These are phyloP conservation scores for Drosophila athabasca DNA, from an alignment of 1,140 invertebrate genomes.

Conservation along the genomic window DNA sequence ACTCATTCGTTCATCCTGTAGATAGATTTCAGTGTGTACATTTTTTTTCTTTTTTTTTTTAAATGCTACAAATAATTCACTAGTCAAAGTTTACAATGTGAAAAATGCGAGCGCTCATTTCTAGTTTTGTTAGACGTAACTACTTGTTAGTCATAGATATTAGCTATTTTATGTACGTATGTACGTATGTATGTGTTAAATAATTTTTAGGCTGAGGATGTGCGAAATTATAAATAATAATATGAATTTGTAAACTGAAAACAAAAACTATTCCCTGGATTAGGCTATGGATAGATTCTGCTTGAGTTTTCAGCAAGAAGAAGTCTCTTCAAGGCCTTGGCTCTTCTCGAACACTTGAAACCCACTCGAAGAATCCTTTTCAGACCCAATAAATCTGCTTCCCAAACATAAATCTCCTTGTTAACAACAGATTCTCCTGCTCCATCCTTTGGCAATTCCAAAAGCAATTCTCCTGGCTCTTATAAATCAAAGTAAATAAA, in stretches of 20 bases:
- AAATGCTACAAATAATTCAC: constrained; percentile 77
- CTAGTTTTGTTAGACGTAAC: constrained; percentile 59
- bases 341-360: too few relatives aligned
- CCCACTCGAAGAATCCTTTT: neutral
- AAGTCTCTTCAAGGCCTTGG: constrained; percentile 1
- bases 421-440: constrained; percentile 36
- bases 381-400: constrained; percentile 29
- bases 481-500: constrained; percentile 50
- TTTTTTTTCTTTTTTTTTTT: constrained; percentile 9
- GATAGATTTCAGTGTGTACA: constrained; percentile 26
- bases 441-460: neutral
- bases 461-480: constrained; percentile 25
- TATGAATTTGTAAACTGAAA: constrained; percentile 13
- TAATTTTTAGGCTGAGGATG: constrained; percentile 60
- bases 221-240: constrained; percentile 42
- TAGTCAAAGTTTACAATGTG: constrained; percentile 82
- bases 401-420: constrained; percentile 38
- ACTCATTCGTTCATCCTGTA: constrained; percentile 40
- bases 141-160: constrained; percentile 23
- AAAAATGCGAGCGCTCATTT: constrained; percentile 76
- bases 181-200: constrained; percentile 45
- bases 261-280: neutral
- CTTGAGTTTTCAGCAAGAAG: too few relatives aligned
- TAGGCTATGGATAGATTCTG: neutral
- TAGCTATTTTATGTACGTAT: constrained; percentile 32